phyloP scores from a whole-genome alignment of 2,888 invertebrate genomes.

The Cheilosia impressa region DNA sequence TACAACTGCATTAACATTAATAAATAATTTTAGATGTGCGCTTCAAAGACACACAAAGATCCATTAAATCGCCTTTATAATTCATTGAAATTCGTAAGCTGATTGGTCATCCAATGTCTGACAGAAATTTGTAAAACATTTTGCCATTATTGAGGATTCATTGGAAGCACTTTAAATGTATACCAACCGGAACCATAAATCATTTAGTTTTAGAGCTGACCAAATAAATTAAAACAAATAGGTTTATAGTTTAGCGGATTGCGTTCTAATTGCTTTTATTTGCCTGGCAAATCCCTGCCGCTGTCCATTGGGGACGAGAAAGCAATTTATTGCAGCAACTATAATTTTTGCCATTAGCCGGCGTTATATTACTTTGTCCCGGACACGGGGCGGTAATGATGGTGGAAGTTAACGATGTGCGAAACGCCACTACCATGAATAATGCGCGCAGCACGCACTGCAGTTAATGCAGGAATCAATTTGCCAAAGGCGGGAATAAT shows the following conservation, averaged over 20 bases:
- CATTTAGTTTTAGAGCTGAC: slow-evolving; percentile 33
- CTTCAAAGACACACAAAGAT: too few species aligned
- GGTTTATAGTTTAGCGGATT: slow-evolving; percentile 30
- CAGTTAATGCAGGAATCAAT: slow-evolving; percentile 16
- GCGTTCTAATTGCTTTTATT: slow-evolving; percentile 56
- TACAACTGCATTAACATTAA: too few species aligned
- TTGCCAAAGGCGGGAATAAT: background rate
- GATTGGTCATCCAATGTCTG: too few species aligned
- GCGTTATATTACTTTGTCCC: slow-evolving; percentile 34
- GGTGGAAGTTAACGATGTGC: slow-evolving; percentile 37
- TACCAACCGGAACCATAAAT: slow-evolving; percentile 15
- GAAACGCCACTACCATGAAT: slow-evolving; percentile 25
- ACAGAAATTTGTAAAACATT: background rate
- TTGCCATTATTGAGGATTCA: slow-evolving; percentile 5
- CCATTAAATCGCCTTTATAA: too few species aligned
- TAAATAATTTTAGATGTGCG: too few species aligned
- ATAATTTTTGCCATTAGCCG: slow-evolving; percentile 47
- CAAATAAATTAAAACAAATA: slow-evolving; percentile 59
- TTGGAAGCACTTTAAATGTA: slow-evolving; percentile 7
- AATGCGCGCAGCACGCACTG: slow-evolving; percentile 1
- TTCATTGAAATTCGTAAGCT: too few species aligned
- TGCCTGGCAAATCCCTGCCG: slow-evolving; percentile 7
- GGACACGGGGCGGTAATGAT: slow-evolving; percentile 9
- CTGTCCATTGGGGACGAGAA: background rate
- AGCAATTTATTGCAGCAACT: slow-evolving; percentile 19